Conservation (phyloP, 2,888 invertebrate genomes). For the Drosophila birchii region DNA sequence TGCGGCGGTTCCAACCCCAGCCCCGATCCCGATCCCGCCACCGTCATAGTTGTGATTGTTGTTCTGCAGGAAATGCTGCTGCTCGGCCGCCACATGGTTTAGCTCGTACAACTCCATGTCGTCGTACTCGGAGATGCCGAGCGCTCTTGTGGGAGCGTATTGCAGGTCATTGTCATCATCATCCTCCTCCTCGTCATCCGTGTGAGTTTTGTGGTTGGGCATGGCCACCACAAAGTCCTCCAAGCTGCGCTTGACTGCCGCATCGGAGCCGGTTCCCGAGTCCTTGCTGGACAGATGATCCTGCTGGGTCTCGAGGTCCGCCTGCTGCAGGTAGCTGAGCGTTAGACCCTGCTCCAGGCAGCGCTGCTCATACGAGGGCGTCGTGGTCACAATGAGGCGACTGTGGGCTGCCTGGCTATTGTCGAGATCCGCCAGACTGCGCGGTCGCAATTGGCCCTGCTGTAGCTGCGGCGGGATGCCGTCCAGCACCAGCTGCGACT, state of each 20-base stretch:
- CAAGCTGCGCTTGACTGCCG: slow-evolving; percentile 81
- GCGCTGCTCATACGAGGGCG: slow-evolving; percentile 80
- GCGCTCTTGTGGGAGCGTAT: slow-evolving; percentile 65
- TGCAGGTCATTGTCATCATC: slow-evolving; percentile 65
- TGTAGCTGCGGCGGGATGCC: slow-evolving; percentile 38
- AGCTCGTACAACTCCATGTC: slow-evolving; percentile 71
- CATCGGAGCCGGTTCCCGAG: slow-evolving; percentile 83
- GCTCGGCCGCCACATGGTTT: slow-evolving; percentile 56
- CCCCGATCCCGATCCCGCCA: slow-evolving; percentile 26
- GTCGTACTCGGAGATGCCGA: slow-evolving; percentile 72
- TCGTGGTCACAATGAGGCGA: slow-evolving; percentile 75
- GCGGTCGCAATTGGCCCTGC: slow-evolving; percentile 61
- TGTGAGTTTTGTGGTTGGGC: slow-evolving; percentile 42
- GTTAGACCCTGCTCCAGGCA: slow-evolving; percentile 73
- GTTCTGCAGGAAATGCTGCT: slow-evolving; percentile 68
- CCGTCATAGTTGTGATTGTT: slow-evolving; percentile 74
- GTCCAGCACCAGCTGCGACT: slow-evolving; percentile 59
- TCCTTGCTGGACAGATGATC: slow-evolving; percentile 82
- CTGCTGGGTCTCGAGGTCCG: slow-evolving; percentile 75
- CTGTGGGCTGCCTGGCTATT: slow-evolving; percentile 59
- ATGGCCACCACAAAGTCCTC: slow-evolving; percentile 74
- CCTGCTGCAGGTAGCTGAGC: slow-evolving; percentile 71
- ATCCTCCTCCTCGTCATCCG: slow-evolving; percentile 35
- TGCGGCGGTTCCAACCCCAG: slow-evolving; percentile 2
- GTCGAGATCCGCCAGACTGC: slow-evolving; percentile 73